Conservation (phyloP, 1,140 invertebrate species). For the Lucilia sericata region DNA sequence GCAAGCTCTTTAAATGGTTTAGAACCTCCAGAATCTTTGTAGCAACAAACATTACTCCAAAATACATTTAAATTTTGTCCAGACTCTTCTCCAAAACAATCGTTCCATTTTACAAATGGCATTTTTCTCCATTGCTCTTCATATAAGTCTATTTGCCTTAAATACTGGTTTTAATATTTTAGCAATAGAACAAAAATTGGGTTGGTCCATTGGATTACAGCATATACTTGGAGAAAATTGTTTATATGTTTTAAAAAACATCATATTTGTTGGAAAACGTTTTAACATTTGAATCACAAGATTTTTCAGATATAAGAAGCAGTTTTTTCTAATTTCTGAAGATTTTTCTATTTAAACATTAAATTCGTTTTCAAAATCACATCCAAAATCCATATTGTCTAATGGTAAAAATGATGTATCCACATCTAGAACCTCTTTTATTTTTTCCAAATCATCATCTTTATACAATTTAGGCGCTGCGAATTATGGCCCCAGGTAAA, state of each 20-base stretch:
- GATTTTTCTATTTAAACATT: neutral
- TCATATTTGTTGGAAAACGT: constrained; percentile 12
- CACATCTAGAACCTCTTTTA: neutral
- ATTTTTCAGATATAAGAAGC: neutral
- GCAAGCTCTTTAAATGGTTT: neutral
- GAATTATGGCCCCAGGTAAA: no score
- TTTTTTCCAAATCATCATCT: neutral
- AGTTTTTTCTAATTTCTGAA: neutral
- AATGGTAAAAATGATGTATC: constrained; percentile 22
- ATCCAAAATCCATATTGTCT: neutral
- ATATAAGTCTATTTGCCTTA: neutral
- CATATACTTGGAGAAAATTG: constrained; percentile 4
- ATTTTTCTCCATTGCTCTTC: neutral
- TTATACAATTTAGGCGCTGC: neutral
- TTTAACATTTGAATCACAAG: neutral
- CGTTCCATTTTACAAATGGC: constrained; percentile 8
- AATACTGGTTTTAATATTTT: no score
- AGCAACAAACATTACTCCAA: neutral
- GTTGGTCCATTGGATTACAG: neutral
- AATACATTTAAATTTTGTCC: neutral
- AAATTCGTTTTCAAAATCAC: constrained; percentile 18
- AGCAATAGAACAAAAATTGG: no score
- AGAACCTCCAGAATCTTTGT: neutral
- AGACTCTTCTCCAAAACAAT: neutral
- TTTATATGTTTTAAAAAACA: constrained; percentile 21